phyloP scores from a whole-genome alignment of 2,797 vertebrate genomes.

The Chaunax sp. region DNA sequence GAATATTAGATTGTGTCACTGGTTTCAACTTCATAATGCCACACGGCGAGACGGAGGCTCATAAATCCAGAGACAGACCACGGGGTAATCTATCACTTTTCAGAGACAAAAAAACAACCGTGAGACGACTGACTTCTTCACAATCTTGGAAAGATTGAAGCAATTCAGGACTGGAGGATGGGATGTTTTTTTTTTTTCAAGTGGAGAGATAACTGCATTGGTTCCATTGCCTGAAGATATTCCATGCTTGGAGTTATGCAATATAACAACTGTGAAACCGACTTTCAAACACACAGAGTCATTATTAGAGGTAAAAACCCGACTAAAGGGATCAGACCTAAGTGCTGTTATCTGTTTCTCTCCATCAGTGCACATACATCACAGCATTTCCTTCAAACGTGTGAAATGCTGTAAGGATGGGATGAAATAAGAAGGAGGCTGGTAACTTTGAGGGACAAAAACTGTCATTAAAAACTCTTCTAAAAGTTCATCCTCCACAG shows the following conservation, averaged over 20 bases:
- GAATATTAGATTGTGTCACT: slow-evolving; percentile 81
- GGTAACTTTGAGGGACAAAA: slow-evolving; percentile 18
- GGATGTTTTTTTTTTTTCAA: slow-evolving; percentile 38
- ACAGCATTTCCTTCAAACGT: slow-evolving; percentile 7
- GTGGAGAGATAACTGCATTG: slow-evolving; percentile 34
- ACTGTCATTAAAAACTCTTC: neutral
- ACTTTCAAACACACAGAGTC: slow-evolving; percentile 43
- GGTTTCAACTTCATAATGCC: slow-evolving; percentile 72
- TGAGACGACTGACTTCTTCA: slow-evolving; percentile 40
- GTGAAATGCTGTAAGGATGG: slow-evolving; percentile 3
- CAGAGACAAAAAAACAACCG: slow-evolving; percentile 59
- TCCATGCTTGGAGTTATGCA: slow-evolving; percentile 51
- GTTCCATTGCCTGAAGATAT: slow-evolving; percentile 39
- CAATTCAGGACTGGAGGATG: slow-evolving; percentile 16
- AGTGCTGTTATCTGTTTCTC: slow-evolving; percentile 30
- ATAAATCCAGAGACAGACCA: slow-evolving; percentile 70
- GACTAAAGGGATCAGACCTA: slow-evolving; percentile 31
- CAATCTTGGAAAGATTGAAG: slow-evolving; percentile 43
- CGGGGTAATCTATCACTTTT: slow-evolving; percentile 65
- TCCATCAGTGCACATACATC: slow-evolving; percentile 16
- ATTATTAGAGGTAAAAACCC: slow-evolving; percentile 37
- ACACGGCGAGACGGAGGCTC: slow-evolving; percentile 44
- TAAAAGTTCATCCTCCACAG: slow-evolving; percentile 15
- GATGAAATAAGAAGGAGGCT: neutral
- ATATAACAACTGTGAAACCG: slow-evolving; percentile 73